Evolutionary conservation across 2,797 vertebrate genomes (phyloP).

Genomic region (Scomberomorus guttatus): DNA sequence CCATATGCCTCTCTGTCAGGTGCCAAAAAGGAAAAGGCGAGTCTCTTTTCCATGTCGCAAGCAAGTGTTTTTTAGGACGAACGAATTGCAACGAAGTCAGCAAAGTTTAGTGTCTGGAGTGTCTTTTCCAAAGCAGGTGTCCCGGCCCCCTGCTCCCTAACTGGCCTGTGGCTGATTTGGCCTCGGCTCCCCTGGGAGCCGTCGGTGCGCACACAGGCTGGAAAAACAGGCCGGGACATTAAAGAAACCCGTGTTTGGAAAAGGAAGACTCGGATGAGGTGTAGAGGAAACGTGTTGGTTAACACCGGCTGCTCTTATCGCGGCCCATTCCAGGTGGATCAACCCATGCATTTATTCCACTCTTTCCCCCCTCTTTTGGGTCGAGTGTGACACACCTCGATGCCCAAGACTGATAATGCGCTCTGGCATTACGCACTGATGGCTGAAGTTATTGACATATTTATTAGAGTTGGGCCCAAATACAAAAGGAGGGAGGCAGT

Average conservation of each 20-base stretch:
- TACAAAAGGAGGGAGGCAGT: slow-evolving; percentile 57
- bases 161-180: slow-evolving; percentile 75
- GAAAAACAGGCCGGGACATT: slow-evolving; percentile 96
- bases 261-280: slow-evolving; percentile 95
- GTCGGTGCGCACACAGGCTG: slow-evolving; percentile 89
- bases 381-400: slow-evolving; percentile 87
- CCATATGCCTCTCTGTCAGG: slow-evolving; percentile 72
- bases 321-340: slow-evolving; percentile 90
- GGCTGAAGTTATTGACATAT: slow-evolving; percentile 77
- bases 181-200: slow-evolving; percentile 85
- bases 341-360: slow-evolving; percentile 84
- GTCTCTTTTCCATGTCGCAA: slow-evolving; percentile 82
- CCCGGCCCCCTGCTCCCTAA: slow-evolving; percentile 64
- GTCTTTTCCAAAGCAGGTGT: slow-evolving; percentile 90
- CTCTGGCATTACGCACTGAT: slow-evolving; percentile 67
- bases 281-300: slow-evolving; percentile 95
- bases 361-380: slow-evolving; percentile 63
- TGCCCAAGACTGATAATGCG: slow-evolving; percentile 78
- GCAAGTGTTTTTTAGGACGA: slow-evolving; percentile 80
- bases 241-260: slow-evolving; percentile 95
- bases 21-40: slow-evolving; percentile 83
- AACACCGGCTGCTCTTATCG: slow-evolving; percentile 96
- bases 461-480: slow-evolving; percentile 67
- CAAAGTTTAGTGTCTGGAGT: slow-evolving; percentile 79
- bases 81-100: slow-evolving; percentile 82